phyloP scores from a whole-genome alignment of 2,888 invertebrate genomes.

The Abscondita cerata region DNA sequence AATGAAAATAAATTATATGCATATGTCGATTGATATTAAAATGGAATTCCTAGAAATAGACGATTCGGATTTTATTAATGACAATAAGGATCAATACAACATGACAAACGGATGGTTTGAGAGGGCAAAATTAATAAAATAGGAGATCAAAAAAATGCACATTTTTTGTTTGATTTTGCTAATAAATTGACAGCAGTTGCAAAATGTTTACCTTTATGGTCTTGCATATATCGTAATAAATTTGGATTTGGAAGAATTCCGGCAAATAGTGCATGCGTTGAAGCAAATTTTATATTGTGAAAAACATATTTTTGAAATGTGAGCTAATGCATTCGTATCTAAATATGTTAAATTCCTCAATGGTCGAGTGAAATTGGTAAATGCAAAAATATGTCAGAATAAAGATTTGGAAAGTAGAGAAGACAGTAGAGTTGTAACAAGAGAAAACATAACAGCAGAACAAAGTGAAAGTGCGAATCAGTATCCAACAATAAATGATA shows the following conservation, averaged over 20 bases:
- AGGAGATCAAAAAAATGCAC: constrained; percentile 13
- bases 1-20: constrained; percentile 8
- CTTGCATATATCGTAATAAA: constrained; percentile 7
- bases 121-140: background rate
- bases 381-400: background rate
- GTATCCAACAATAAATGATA: background rate
- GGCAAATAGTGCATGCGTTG: too few species aligned
- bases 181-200: constrained; percentile 10
- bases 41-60: background rate
- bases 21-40: background rate
- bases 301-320: constrained; percentile 11
- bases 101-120: background rate
- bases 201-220: constrained; percentile 16
- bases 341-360: constrained; percentile 13
- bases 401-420: background rate
- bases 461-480: background rate
- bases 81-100: background rate
- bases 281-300: constrained; percentile 14
- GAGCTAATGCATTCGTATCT: constrained; percentile 4
- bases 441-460: background rate
- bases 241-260: constrained; percentile 21
- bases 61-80: background rate
- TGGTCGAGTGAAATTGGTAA: constrained; percentile 10
- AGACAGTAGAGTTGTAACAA: background rate
- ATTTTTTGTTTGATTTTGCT: constrained; percentile 9